Percentiles rank a stretch among this genome's conserved stretches.
Evolutionary conservation across 2,888 invertebrate species (phyloP).

Genomic region (Protonemura montana): DNA sequence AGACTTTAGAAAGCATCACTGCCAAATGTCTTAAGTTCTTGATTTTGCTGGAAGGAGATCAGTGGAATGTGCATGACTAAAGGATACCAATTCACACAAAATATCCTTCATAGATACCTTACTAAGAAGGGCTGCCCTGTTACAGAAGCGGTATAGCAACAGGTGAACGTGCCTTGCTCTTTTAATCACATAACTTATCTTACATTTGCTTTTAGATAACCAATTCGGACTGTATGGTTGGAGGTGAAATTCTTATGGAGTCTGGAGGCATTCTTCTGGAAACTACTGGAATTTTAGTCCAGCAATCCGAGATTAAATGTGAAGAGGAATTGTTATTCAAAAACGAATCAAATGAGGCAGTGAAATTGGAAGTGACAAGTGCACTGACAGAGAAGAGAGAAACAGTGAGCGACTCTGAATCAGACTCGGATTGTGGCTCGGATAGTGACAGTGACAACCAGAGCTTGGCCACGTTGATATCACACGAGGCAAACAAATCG

Average conservation of each 20-base stretch:
- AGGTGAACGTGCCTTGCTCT: too few species aligned
- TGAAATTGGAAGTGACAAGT: slow-evolving; percentile 47
- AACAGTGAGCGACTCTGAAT: slow-evolving; percentile 47
- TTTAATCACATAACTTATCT: neutral
- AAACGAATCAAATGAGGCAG: slow-evolving; percentile 47
- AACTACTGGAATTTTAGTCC: slow-evolving; percentile 13
- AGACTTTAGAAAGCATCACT: too few species aligned
- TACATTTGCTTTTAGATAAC: neutral
- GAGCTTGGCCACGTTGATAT: neutral
- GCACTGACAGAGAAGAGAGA: neutral
- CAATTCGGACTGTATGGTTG: slow-evolving; percentile 25
- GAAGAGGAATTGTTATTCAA: slow-evolving; percentile 31
- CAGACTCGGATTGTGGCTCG: slow-evolving; percentile 55
- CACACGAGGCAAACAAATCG: neutral
- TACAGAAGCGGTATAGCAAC: too few species aligned
- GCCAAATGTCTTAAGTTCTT: too few species aligned
- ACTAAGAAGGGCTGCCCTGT: too few species aligned
- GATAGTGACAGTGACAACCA: slow-evolving; percentile 51
- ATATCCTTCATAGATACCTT: too few species aligned
- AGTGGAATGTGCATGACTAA: too few species aligned
- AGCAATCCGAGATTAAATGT: slow-evolving; percentile 15
- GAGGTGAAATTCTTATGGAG: slow-evolving; percentile 17
- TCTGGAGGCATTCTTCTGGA: slow-evolving; percentile 16
- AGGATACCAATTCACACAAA: too few species aligned
- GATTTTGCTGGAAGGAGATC: too few species aligned